Percentiles rank a stretch among this genome's conserved stretches.
These are phyloP conservation scores for Anthopleura xanthogrammica DNA, from an alignment of 92 coral and sea anemone genomes.

Conservation along the genomic window DNA sequence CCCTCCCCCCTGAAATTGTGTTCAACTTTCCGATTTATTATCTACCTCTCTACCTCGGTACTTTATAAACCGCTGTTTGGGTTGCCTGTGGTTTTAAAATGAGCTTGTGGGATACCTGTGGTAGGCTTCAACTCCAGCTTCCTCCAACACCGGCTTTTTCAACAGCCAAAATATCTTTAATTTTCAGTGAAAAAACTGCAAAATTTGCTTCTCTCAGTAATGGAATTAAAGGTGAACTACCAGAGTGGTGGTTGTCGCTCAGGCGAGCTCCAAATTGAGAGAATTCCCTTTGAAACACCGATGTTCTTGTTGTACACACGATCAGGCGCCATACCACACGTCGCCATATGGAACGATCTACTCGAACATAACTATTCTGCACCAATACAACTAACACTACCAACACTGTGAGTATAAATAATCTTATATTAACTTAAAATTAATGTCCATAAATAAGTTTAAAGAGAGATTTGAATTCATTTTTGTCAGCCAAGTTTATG, in stretches of 20 bases:
- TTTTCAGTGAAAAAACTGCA: background rate
- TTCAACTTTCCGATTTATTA: too few species aligned
- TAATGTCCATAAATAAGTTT: too few species aligned
- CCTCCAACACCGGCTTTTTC: background rate
- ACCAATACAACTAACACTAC: slow-evolving; percentile 72
- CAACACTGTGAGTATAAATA: slow-evolving; percentile 76
- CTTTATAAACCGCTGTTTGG: background rate
- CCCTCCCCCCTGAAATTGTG: too few species aligned
- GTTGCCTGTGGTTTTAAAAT: background rate
- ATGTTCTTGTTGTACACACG: slow-evolving; percentile 80
- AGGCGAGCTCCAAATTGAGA: slow-evolving; percentile 54
- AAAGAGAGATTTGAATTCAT: too few species aligned
- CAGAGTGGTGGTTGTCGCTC: slow-evolving; percentile 32
- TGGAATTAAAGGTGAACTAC: slow-evolving; percentile 49
- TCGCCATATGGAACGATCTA: slow-evolving; percentile 47
- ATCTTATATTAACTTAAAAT: background rate
- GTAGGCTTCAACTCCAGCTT: background rate
- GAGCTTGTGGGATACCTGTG: background rate
- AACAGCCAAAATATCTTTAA: too few species aligned
- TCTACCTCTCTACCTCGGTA: too few species aligned
- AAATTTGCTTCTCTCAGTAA: background rate
- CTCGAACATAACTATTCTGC: slow-evolving; percentile 47
- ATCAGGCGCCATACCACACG: slow-evolving; percentile 86
- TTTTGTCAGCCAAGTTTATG: too few species aligned
- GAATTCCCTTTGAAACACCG: slow-evolving; percentile 62